Evolutionary conservation across 2,888 invertebrate species (phyloP), one percentile per base, ranked within the genome.

Genomic region (Tillus elongatus): DNA sequence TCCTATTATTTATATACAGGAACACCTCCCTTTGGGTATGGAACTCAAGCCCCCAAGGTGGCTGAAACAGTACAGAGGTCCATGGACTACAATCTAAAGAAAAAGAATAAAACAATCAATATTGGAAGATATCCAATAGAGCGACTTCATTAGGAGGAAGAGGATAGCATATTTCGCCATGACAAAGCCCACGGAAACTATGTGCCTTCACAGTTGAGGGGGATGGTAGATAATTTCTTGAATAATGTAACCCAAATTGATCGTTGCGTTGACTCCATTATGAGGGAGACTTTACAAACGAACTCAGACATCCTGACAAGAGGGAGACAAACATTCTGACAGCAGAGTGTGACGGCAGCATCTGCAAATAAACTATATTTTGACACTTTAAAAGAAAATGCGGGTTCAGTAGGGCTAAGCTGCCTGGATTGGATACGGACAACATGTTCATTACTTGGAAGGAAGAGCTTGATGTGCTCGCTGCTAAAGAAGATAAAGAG

Each of bases 21-120:
- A 8, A 46, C 49, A 28, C 52, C 52, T 8, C 51, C 52, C 16
- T 42, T 43, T 31, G 52, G 50, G 13, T 52, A 52, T 42, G 51
- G 53, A 16, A 46, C 48, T 4, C 53, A 53, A 39, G 51, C 44
- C 8, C 50, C 52, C 0, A 53, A 54, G 34, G 53, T 51, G 3
- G 52, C 50, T 14, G 53, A 19, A 54, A 30, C 52, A 2, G 42
- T 54, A 2, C 13, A 30, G 0, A 38, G 51, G 30, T 41, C 52
- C 1, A 44, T 47, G 30, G 13, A n/a, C 1, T 53, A 35, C 33
- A 53, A 53, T 27, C 6, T 13, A 11, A 51, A 52, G 28, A 24
- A 6, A 14, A 15, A 19, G 1, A 42, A 33, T 3, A 46, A 39
- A 15, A 33, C n/a, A 2, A 33, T 42, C 4, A 35, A 15, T 4